Percentiles rank a stretch among this genome's conserved stretches.
Evolutionary conservation across 1,140 invertebrate species (phyloP).

Genomic region (Coenobita brevimanus): DNA sequence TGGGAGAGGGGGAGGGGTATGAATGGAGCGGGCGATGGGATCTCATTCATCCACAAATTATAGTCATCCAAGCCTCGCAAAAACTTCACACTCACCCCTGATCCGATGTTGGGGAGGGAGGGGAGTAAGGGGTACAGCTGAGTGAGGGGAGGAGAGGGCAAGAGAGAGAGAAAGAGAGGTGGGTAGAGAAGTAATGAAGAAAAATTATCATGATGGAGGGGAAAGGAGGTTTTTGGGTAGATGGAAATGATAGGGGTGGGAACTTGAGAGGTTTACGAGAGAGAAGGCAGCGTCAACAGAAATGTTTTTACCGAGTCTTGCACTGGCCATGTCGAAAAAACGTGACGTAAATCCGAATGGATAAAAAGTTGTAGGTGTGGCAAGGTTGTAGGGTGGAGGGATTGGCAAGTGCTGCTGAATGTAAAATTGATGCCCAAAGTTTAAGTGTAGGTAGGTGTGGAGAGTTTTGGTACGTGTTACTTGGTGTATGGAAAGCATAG

Average conservation of each 20-base stretch:
- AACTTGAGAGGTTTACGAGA: neutral
- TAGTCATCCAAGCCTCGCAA: neutral
- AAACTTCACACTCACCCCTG: neutral
- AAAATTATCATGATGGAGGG: neutral
- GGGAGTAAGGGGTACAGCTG: neutral
- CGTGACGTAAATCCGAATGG: too few species aligned
- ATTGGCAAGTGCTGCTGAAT: too few species aligned
- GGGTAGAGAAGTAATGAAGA: neutral
- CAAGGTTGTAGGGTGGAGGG: too few species aligned
- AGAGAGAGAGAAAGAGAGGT: neutral
- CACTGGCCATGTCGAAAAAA: too few species aligned
- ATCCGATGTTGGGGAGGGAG: neutral
- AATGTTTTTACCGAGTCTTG: too few species aligned
- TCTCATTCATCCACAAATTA: constrained; percentile 56
- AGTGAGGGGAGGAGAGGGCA: neutral
- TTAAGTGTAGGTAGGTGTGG: too few species aligned
- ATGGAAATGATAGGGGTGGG: too few species aligned
- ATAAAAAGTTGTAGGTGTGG: too few species aligned
- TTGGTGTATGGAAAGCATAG: too few species aligned
- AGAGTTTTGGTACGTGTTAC: too few species aligned
- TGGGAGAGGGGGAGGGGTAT: neutral
- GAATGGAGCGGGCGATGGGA: constrained; percentile 29
- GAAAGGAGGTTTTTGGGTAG: neutral
- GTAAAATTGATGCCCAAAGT: too few species aligned
- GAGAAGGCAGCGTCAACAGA: too few species aligned